Percentiles rank a stretch among this genome's conserved stretches.
These are phyloP conservation scores for Amphiprion clarkii DNA, from an alignment of 2,797 vertebrate genomes.

Conservation along the genomic window DNA sequence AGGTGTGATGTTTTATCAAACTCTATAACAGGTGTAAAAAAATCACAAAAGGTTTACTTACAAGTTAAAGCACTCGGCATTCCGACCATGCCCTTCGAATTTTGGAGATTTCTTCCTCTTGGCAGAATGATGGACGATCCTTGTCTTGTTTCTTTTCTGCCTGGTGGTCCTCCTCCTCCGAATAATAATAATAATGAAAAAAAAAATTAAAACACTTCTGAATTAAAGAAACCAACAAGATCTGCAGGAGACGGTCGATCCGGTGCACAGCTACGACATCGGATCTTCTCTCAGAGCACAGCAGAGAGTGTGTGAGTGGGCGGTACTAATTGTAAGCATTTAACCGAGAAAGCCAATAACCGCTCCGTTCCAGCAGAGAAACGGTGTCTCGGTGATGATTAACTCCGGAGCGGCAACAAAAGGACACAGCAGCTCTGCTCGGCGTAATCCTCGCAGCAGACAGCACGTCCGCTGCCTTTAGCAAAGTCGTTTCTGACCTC, in stretches of 20 bases:
- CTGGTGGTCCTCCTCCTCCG: too few species aligned
- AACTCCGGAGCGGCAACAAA: slow-evolving; percentile 44
- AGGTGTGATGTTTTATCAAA: neutral
- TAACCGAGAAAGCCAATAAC: slow-evolving; percentile 43
- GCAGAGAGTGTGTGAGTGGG: slow-evolving; percentile 32
- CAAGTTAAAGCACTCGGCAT: slow-evolving; percentile 76
- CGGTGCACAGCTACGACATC: neutral
- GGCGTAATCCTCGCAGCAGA: slow-evolving; percentile 66
- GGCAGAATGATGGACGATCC: slow-evolving; percentile 13
- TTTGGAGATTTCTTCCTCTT: slow-evolving; percentile 12
- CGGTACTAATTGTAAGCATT: slow-evolving; percentile 42
- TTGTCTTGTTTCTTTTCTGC: neutral
- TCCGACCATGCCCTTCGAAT: slow-evolving; percentile 72
- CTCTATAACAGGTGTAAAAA: neutral
- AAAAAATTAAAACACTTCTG: neutral
- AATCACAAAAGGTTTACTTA: slow-evolving; percentile 51
- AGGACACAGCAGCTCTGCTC: slow-evolving; percentile 51
- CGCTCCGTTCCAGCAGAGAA: slow-evolving; percentile 37
- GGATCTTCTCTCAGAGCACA: slow-evolving; percentile 2
- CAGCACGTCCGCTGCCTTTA: slow-evolving; percentile 57
- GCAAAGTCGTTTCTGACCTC: slow-evolving; percentile 62
- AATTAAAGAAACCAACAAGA: neutral
- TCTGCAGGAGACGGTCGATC: slow-evolving; percentile 17
- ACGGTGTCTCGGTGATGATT: slow-evolving; percentile 54
- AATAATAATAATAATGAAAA: neutral